phyloP scores from a whole-genome alignment of 2,113 vertebrate genomes.

The Anguilla rostrata region DNA sequence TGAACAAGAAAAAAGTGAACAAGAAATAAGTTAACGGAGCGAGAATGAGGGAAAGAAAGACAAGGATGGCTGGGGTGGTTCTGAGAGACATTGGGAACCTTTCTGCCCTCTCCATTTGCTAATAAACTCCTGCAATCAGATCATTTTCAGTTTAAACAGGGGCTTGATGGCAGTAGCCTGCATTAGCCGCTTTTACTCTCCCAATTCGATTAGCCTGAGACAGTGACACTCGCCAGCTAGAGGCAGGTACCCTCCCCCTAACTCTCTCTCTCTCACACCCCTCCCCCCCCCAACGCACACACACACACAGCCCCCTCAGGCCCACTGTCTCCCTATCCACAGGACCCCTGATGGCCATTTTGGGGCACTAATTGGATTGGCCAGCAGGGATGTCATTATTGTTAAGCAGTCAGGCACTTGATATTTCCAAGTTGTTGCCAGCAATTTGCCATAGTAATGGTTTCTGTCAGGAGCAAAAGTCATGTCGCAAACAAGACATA shows the following conservation, averaged over 20 bases:
- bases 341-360: conserved; percentile 78
- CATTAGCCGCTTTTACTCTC: conserved; percentile 74
- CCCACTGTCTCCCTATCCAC: conserved; percentile 43
- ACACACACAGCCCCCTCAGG: conserved; percentile 46
- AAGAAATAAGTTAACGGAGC: not conserved
- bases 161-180: conserved; percentile 73
- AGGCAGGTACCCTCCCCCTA: conserved; percentile 76
- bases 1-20: not conserved
- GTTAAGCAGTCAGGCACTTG: conserved; percentile 81
- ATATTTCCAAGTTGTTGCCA: conserved; percentile 80
- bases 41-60: not conserved
- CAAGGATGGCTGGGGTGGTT: not conserved
- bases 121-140: conserved; percentile 77
- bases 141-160: conserved; percentile 74
- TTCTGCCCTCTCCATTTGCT: conserved; percentile 69
- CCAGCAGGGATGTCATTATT: conserved; percentile 81
- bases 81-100: conserved; percentile 29
- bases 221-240: conserved; percentile 84
- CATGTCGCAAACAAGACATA: conserved; percentile 71
- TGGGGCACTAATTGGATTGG: conserved; percentile 80
- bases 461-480: conserved; percentile 82
- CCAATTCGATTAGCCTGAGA: conserved; percentile 84
- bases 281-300: conserved; percentile 32
- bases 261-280: conserved; percentile 54
- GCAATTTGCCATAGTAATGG: conserved; percentile 86